Percentiles rank a stretch among this genome's conserved stretches.
phyloP scores from a whole-genome alignment of 2,797 vertebrate genomes.

The Helicolenus hilgendorfi region DNA sequence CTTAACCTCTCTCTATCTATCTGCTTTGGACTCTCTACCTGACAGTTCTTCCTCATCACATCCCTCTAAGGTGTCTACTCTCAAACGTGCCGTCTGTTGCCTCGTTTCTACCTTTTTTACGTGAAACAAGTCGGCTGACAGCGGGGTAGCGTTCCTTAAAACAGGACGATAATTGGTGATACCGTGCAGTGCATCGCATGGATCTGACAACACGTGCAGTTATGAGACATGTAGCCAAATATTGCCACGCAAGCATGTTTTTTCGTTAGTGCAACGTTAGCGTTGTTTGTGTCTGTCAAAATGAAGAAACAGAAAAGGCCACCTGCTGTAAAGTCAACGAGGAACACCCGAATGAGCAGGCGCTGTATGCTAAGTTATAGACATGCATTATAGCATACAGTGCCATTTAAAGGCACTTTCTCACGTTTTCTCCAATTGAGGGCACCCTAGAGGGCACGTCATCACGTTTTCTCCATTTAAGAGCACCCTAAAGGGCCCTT shows the following conservation, averaged over 20 bases:
- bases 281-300: conserved; percentile 24
- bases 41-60: conserved; percentile 16
- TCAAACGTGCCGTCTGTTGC: conserved; percentile 20
- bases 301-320: background rate
- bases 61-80: conserved; percentile 11
- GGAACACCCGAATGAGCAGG: background rate
- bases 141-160: background rate
- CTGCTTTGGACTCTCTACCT: conserved; percentile 40
- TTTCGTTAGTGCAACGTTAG: conserved; percentile 12
- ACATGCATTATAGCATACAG: background rate
- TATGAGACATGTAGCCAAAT: conserved; percentile 59
- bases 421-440: too few relatives aligned
- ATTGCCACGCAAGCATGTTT: conserved; percentile 45
- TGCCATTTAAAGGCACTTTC: too few relatives aligned
- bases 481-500: too few relatives aligned
- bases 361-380: background rate
- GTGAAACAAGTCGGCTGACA: background rate
- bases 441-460: too few relatives aligned
- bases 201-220: background rate
- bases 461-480: too few relatives aligned
- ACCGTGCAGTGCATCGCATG: background rate
- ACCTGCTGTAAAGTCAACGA: background rate
- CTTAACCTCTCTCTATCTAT: conserved; percentile 22
- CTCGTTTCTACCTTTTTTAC: conserved; percentile 21
- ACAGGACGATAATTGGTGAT: conserved; percentile 19